Base-by-base conservation (phyloP, 2,113 vertebrate species). In the Callipepla californica region DNA sequence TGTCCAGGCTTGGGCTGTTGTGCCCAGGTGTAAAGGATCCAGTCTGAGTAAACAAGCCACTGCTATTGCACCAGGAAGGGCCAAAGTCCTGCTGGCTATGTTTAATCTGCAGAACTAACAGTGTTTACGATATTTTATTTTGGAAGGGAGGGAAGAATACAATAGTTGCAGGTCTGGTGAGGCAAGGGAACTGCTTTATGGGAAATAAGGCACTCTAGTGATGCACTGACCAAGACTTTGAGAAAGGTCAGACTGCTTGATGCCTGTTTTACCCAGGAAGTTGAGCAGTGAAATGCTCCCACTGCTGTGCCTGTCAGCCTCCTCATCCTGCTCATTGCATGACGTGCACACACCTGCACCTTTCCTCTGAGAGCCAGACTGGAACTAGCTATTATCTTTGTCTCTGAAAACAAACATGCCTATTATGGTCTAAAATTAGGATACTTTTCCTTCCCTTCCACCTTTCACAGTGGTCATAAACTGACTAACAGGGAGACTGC, bases 401-500 rank as follows among this genome's bases (percentile, higher is more conserved):
- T 26, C 66, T 94, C 85, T 75, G 45, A 59, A 96, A 96, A 91
- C 73, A 95, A 92, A 92, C 89, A 69, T 91, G 93, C 76, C 48
- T 90, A 94, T 97, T 96, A 97, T 36, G 32, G 50, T 55, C 92
- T 91, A 97, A 97, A 97, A 86, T 95, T 92, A 94, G 70, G 87
- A 85, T 74, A 40, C 69, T 87, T 69, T 92, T 95, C 87, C 78
- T 96, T 92, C 81, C 55, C 47, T 92, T 93, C 62, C 48, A 85
- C 61, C 81, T 96, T 92, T 79, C 59, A 57, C 66, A 75, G 44
- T 42, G 51, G 32, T 87, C 87, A 86, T 84, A 76, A 75, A 50
- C 32, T 85, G 90, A 78, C 90, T 83, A 85, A 74, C 9, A 80
- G 20, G 14, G 69, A 83, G 13, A 59, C 61, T 78, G 57, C 42